Conservation (phyloP, 92 coral and sea anemone genomes). For the Siderastrea siderea region DNA sequence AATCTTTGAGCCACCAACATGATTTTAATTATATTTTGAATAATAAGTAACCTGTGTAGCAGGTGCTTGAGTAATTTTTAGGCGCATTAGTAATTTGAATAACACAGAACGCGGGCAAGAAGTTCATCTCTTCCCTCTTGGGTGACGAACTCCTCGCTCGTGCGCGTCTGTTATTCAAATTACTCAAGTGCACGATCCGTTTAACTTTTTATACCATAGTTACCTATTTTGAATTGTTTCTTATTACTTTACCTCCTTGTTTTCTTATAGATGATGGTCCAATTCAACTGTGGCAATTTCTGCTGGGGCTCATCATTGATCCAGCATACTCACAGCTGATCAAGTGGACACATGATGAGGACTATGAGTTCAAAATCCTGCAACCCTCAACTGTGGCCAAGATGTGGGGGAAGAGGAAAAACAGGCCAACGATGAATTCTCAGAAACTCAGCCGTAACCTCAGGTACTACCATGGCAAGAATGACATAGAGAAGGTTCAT, state of each 20-base stretch:
- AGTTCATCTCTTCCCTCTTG: too few species aligned
- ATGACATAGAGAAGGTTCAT: slow-evolving; percentile 89
- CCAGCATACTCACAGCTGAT: slow-evolving; percentile 42
- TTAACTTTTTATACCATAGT: background rate
- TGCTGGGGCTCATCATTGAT: slow-evolving; percentile 72
- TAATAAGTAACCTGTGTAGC: too few species aligned
- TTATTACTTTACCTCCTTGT: background rate
- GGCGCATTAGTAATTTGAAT: too few species aligned
- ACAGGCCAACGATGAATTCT: slow-evolving; percentile 96
- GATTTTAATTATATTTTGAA: too few species aligned
- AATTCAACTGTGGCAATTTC: slow-evolving; percentile 94
- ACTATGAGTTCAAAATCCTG: slow-evolving; percentile 87
- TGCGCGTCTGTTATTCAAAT: too few species aligned
- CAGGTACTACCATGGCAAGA: slow-evolving; percentile 93
- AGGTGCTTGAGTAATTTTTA: too few species aligned
- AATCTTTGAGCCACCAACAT: too few species aligned
- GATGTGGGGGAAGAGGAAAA: slow-evolving; percentile 92
- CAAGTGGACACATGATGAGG: slow-evolving; percentile 91
- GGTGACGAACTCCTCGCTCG: too few species aligned
- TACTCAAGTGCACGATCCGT: background rate
- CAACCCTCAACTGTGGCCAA: slow-evolving; percentile 82
- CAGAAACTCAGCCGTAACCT: slow-evolving; percentile 95
- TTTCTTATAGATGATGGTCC: slow-evolving; percentile 82
- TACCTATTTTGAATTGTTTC: background rate
- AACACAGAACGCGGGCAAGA: too few species aligned